These are phyloP conservation scores for Epinotia ramella DNA, from an alignment of 2,888 invertebrate genomes.

Conservation along the genomic window DNA sequence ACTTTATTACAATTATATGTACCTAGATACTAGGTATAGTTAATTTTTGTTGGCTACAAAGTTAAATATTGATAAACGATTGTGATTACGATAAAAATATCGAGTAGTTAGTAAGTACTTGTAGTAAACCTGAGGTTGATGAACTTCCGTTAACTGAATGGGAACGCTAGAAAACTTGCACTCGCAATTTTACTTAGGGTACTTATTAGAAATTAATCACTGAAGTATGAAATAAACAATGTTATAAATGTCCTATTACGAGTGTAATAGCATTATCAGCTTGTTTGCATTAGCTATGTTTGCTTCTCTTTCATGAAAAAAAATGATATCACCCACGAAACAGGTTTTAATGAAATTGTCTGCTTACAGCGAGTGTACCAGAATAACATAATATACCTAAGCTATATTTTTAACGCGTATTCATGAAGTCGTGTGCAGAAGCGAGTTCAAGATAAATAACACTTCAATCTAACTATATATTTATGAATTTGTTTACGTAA, in stretches of 20 bases:
- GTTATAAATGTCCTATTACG: not conserved
- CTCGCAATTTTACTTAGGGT: not conserved
- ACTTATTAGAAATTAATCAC: constrained; percentile 11
- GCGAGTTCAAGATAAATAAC: not conserved
- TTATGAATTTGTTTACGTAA: constrained; percentile 30
- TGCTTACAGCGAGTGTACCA: too few relatives aligned
- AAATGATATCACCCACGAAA: too few relatives aligned
- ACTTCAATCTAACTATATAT: constrained; percentile 1
- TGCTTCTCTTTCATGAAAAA: too few relatives aligned
- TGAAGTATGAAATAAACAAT: constrained; percentile 30
- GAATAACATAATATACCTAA: too few relatives aligned
- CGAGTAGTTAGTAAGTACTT: constrained; percentile 46
- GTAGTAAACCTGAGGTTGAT: constrained; percentile 69
- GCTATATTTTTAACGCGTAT: too few relatives aligned
- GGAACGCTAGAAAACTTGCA: constrained; percentile 51
- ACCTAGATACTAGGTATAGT: too few relatives aligned
- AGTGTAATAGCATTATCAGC: not conserved
- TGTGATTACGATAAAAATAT: constrained; percentile 66
- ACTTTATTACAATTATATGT: constrained; percentile 7
- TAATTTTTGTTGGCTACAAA: not conserved
- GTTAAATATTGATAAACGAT: constrained; percentile 35
- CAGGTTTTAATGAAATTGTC: too few relatives aligned
- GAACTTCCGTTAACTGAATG: constrained; percentile 77
- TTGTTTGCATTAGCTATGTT: not conserved
- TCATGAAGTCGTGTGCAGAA: not conserved